Base-by-base conservation (phyloP, 2,113 vertebrate genomes). In the Hemiscyllium ocellatum region DNA sequence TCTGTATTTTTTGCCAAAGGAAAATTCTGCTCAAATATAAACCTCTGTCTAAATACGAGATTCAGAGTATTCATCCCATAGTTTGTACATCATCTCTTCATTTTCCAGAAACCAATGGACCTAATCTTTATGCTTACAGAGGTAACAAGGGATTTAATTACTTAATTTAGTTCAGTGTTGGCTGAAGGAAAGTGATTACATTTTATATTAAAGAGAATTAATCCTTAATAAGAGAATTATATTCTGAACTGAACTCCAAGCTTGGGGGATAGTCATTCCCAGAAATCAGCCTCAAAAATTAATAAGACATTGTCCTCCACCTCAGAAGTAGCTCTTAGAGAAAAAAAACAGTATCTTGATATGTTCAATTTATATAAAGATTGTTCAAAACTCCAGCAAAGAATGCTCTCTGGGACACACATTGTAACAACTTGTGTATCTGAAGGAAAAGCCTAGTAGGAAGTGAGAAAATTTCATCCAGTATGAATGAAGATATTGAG, bases 401-500 rank as follows among this genome's bases (percentile, higher is more conserved):
- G 42, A 95, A 95, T 68, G 61, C 42, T 68, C 37, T 72, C 52
- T 29, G 26, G 69, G 15, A 56, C 29, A 33, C 33, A 20, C 4
- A 72, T 72, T 50, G 0, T n/a, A 70, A 50, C 66, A 95, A 33
- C 68, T 26, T 95, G 26, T 8, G 37, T 47, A 52, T 33, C 68
- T 95, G 68, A 72, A 72, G 68, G 50, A 95, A 52, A 33, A 22
- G 47, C n/a, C 69, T 72, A 72, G 42, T 72, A 13, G 94, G 52
- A 52, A 70, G 94, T 56, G 42, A 42, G 66, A 70, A 76, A 76
- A 52, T 95, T 52, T 72, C 24, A 95, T 95, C 69, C 93, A 50
- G 68, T 52, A 52, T 95, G 68, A 72, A 94, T 94, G 42, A 95
- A 95, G 94, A 95, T 47, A 72, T 95, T 95, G 76, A 95, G 69